Evolutionary conservation across 35 echinoderm and acorn worm species (phyloP).

Genomic region (Ptychodera flava): DNA sequence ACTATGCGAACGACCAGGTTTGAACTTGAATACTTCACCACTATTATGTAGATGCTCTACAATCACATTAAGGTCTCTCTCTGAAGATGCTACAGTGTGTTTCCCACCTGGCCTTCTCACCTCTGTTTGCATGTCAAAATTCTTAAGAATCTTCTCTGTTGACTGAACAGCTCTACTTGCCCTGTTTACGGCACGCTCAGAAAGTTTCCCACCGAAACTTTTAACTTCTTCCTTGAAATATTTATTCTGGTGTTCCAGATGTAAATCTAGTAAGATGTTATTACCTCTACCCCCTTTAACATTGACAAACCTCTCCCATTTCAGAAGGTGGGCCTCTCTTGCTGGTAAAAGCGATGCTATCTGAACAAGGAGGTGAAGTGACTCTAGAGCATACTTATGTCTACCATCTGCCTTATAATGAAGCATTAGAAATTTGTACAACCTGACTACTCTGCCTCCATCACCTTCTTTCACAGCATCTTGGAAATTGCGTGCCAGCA

Average conservation of each 20-base stretch:
- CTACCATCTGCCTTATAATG: slow-evolving; percentile 40
- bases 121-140: slow-evolving; percentile 5
- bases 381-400: slow-evolving; percentile 32
- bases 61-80: slow-evolving; percentile 14
- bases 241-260: slow-evolving; percentile 34
- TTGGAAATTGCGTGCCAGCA: slow-evolving; percentile 26
- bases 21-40: slow-evolving; percentile 12
- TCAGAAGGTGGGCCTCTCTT: slow-evolving; percentile 12
- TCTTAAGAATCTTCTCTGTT: slow-evolving; percentile 14
- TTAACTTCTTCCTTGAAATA: slow-evolving; percentile 33
- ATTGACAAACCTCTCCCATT: slow-evolving; percentile 50
- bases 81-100: slow-evolving; percentile 2
- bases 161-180: slow-evolving; percentile 29
- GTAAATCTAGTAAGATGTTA: slow-evolving; percentile 31
- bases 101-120: slow-evolving; percentile 10
- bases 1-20: slow-evolving; percentile 18
- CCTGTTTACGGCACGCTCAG: slow-evolving; percentile 19
- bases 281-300: slow-evolving; percentile 2
- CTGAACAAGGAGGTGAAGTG: slow-evolving; percentile 29
- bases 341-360: slow-evolving; percentile 28
- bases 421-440: slow-evolving; percentile 41
- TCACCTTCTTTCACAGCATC: slow-evolving; percentile 37
- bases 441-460: slow-evolving; percentile 27
- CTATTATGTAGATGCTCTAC: neutral
- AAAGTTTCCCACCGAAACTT: slow-evolving; percentile 26